These are phyloP conservation scores for Pteronotus mesoamericanus DNA, from an alignment of 2,797 vertebrate species.

Conservation along the genomic window DNA sequence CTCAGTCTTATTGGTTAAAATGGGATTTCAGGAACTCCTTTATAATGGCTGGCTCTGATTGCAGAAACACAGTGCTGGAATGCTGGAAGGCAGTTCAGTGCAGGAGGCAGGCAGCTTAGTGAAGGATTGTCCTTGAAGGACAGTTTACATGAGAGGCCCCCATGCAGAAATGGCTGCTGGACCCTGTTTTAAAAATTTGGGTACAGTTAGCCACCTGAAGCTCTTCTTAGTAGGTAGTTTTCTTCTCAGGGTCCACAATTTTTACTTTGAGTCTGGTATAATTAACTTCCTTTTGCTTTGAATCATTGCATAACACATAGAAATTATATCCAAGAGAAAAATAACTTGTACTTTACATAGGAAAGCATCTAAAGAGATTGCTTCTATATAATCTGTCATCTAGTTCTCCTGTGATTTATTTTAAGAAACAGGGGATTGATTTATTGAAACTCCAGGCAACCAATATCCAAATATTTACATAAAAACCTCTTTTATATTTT, in stretches of 20 bases:
- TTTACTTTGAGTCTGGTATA: constrained; percentile 1
- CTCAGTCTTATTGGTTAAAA: background rate
- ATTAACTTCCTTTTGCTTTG: constrained; percentile 28
- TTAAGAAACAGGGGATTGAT: background rate
- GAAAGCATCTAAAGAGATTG: constrained; percentile 14
- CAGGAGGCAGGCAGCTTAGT: background rate
- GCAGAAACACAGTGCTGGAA: background rate
- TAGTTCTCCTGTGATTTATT: constrained; percentile 38
- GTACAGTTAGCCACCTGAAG: background rate
- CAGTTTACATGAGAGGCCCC: background rate
- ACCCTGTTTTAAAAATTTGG: background rate
- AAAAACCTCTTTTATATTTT: constrained; percentile 31
- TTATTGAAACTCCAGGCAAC: constrained; percentile 37
- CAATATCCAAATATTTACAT: constrained; percentile 53
- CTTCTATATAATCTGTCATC: constrained; percentile 31
- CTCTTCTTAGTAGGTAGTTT: background rate
- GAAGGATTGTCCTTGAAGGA: background rate
- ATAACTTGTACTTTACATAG: background rate
- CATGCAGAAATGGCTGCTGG: background rate
- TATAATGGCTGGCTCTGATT: background rate
- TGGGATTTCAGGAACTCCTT: background rate
- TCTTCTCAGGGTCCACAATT: background rate
- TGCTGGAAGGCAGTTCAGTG: background rate
- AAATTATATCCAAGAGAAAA: constrained; percentile 24
- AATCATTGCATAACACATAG: background rate